Evolutionary conservation across 2,888 invertebrate species (phyloP).

Genomic region (Ethmia dodecea): DNA sequence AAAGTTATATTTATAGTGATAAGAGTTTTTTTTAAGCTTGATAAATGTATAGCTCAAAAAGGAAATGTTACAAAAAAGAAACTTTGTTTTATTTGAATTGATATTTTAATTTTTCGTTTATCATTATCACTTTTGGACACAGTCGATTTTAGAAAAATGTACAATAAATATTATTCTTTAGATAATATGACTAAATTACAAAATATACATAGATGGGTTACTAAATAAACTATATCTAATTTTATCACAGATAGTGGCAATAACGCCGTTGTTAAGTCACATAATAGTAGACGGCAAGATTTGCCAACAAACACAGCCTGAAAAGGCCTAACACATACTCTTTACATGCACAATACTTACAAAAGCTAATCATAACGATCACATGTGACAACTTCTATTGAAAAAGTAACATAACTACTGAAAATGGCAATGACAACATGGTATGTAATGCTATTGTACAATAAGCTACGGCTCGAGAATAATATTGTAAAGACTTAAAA

Average conservation of each 20-base stretch:
- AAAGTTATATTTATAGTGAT: no score
- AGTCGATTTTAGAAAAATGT: constrained; percentile 55
- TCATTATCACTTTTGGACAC: constrained; percentile 66
- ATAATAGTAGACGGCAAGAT: constrained; percentile 57
- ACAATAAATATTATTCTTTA: constrained; percentile 69
- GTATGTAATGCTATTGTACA: constrained; percentile 15
- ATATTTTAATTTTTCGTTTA: constrained; percentile 61
- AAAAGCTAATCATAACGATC: no score
- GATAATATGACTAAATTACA: constrained; percentile 51
- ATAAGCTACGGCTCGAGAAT: constrained; percentile 6
- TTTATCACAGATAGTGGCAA: constrained; percentile 73
- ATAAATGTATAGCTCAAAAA: no score
- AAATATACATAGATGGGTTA: constrained; percentile 56
- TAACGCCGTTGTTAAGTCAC: constrained; percentile 56
- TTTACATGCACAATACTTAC: constrained; percentile 26
- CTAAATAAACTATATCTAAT: constrained; percentile 55
- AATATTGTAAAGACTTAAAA: constrained; percentile 5
- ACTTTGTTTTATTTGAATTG: constrained; percentile 32
- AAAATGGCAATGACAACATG: constrained; percentile 24
- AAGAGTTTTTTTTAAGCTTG: no score
- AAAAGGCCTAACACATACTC: constrained; percentile 48
- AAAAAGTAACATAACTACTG: constrained; percentile 14
- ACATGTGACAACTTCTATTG: constrained; percentile 10
- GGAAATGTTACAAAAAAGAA: constrained; percentile 16
- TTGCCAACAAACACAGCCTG: constrained; percentile 62